phyloP scores from a whole-genome alignment of 2,888 invertebrate species.

The Synergus itoensis region DNA sequence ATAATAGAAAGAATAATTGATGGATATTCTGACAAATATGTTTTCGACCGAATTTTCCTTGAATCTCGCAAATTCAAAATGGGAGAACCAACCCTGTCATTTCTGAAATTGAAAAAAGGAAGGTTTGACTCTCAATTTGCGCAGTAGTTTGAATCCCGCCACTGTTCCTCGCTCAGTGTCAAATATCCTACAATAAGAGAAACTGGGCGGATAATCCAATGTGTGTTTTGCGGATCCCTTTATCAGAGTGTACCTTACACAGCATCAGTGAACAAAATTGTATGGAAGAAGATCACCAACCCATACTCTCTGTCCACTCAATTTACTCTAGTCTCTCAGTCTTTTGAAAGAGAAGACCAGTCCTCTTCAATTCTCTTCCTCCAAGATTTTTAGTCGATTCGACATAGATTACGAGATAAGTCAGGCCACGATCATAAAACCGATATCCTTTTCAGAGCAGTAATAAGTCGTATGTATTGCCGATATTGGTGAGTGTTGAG shows the following conservation, averaged over 20 bases:
- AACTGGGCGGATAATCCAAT: conserved; percentile 14
- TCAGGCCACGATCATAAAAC: conserved; percentile 18
- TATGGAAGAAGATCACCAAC: conserved; percentile 18
- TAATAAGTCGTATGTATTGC: background rate
- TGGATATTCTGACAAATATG: too few species aligned
- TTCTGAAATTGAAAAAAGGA: too few species aligned
- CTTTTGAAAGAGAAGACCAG: conserved; percentile 14
- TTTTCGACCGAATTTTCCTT: too few species aligned
- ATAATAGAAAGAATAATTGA: too few species aligned
- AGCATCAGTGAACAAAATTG: conserved; percentile 4
- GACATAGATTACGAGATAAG: conserved; percentile 25
- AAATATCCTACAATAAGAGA: background rate
- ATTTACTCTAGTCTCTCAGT: conserved; percentile 19
- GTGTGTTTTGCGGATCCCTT: conserved; percentile 33
- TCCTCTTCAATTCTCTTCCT: conserved; percentile 15
- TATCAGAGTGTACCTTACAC: conserved; percentile 15
- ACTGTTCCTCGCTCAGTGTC: background rate
- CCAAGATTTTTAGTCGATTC: conserved; percentile 26
- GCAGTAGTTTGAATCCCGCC: too few species aligned
- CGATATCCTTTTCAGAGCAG: background rate
- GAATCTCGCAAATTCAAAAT: too few species aligned
- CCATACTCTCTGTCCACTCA: conserved; percentile 16
- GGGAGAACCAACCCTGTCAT: too few species aligned
- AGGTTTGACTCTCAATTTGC: too few species aligned
- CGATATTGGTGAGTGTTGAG: conserved; percentile 11